Conservation (phyloP, 2,888 invertebrate species). For the Ophion ellenae region DNA sequence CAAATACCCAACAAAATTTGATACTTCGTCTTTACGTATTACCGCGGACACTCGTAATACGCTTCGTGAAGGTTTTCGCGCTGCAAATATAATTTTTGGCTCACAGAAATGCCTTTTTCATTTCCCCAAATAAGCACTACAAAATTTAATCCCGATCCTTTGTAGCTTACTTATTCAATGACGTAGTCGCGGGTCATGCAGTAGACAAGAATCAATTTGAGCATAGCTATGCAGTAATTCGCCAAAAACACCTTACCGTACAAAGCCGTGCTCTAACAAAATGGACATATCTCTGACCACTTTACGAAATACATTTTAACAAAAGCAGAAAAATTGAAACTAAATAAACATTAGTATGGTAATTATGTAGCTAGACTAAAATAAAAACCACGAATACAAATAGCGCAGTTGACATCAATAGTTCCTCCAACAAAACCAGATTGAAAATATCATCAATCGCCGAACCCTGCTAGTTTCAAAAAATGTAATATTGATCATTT, state of each 20-base stretch:
- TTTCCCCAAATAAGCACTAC: not conserved
- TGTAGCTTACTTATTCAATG: not conserved
- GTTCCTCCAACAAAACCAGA: conserved; percentile 55
- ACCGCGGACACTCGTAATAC: conserved; percentile 86
- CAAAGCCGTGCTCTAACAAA: not conserved
- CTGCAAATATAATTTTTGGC: conserved; percentile 45
- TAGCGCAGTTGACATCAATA: conserved; percentile 56
- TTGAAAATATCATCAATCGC: conserved; percentile 53
- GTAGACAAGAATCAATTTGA: conserved; percentile 55
- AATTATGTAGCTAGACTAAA: conserved; percentile 46
- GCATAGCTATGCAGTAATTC: conserved; percentile 44
- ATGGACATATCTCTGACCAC: not conserved
- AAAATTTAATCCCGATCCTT: not conserved
- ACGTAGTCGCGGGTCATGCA: conserved; percentile 63
- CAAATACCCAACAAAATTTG: conserved; percentile 85
- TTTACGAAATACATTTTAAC: not conserved
- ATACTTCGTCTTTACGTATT: conserved; percentile 84
- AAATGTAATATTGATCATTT: not conserved
- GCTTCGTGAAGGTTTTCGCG: conserved; percentile 84
- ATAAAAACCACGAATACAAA: conserved; percentile 56
- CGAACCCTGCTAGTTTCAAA: conserved; percentile 30
- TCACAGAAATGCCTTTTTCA: not conserved
- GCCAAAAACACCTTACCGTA: conserved; percentile 33
- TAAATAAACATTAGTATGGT: not conserved
- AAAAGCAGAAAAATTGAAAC: not conserved